phyloP scores from a whole-genome alignment of 1,140 invertebrate genomes.

The Lucilia sericata region DNA sequence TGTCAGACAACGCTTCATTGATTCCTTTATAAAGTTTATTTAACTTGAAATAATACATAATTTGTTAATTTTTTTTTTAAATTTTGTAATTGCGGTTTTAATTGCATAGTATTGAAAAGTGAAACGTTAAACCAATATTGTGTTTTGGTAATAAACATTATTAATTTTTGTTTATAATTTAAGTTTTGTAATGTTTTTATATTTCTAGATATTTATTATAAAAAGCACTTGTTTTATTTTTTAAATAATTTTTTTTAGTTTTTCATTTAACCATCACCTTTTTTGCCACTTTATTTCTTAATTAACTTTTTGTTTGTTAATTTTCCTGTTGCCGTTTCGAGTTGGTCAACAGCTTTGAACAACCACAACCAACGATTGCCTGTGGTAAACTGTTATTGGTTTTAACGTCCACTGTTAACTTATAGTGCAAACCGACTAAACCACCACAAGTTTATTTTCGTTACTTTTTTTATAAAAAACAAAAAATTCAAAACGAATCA shows the following conservation, averaged over 20 bases:
- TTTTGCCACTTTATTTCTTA: not conserved
- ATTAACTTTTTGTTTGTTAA: slow-evolving; percentile 3
- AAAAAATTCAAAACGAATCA: not conserved
- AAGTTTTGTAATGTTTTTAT: too few relatives aligned
- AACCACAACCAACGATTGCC: not conserved
- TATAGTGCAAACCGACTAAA: not conserved
- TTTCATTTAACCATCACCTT: not conserved
- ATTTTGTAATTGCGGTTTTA: not conserved
- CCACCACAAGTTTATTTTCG: not conserved
- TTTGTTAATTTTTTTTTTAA: not conserved
- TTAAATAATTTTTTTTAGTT: not conserved
- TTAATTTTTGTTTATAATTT: too few relatives aligned
- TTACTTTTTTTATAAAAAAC: not conserved
- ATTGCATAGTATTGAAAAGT: too few relatives aligned
- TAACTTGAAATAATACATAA: not conserved
- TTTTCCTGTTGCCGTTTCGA: not conserved
- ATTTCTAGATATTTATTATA: not conserved
- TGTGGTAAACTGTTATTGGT: slow-evolving; percentile 15
- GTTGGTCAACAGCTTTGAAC: not conserved
- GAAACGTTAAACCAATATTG: too few relatives aligned
- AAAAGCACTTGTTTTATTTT: not conserved
- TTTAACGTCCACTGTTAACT: not conserved
- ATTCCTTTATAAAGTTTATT: not conserved
- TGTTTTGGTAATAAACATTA: too few relatives aligned
- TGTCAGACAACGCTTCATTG: not conserved